A percentile compares a stretch with the other conserved stretches of the same genome.
These are phyloP conservation scores for Apodemia zela DNA, from an alignment of 2,888 invertebrate genomes.

Conservation along the genomic window DNA sequence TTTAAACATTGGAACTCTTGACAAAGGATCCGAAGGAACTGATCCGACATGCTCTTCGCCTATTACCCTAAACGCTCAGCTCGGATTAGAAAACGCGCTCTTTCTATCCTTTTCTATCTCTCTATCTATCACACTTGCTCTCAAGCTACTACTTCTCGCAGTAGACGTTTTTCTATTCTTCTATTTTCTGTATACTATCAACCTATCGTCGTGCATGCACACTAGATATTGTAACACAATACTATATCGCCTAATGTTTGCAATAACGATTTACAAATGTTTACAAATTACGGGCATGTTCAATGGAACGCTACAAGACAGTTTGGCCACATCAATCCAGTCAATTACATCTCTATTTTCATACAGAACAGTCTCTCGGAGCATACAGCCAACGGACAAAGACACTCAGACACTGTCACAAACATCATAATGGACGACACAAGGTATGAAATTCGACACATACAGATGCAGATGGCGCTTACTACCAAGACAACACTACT, in stretches of 20 bases:
- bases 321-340: constrained; percentile 52
- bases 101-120: constrained; percentile 67
- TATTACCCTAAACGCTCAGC: constrained; percentile 69
- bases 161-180: constrained; percentile 74
- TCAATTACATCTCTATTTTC: constrained; percentile 51
- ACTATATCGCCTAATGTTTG: constrained; percentile 71
- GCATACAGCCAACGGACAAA: constrained; percentile 62
- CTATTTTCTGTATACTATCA: constrained; percentile 75
- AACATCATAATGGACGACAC: constrained; percentile 72
- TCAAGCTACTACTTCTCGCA: constrained; percentile 73
- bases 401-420: constrained; percentile 66
- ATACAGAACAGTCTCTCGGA: constrained; percentile 53
- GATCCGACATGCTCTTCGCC: constrained; percentile 64
- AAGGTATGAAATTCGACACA: constrained; percentile 64
- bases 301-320: constrained; percentile 64
- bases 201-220: constrained; percentile 78
- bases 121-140: constrained; percentile 75
- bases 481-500: constrained; percentile 48
- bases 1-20: constrained; percentile 44
- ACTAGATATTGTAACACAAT: constrained; percentile 79
- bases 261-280: constrained; percentile 58
- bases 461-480: constrained; percentile 47
- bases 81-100: constrained; percentile 75
- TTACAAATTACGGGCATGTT: constrained; percentile 47
- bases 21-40: constrained; percentile 61